A percentile compares a stretch with the other conserved stretches of the same genome.
Evolutionary conservation across 2,888 invertebrate genomes (phyloP).

Genomic region (Beris chalybata): DNA sequence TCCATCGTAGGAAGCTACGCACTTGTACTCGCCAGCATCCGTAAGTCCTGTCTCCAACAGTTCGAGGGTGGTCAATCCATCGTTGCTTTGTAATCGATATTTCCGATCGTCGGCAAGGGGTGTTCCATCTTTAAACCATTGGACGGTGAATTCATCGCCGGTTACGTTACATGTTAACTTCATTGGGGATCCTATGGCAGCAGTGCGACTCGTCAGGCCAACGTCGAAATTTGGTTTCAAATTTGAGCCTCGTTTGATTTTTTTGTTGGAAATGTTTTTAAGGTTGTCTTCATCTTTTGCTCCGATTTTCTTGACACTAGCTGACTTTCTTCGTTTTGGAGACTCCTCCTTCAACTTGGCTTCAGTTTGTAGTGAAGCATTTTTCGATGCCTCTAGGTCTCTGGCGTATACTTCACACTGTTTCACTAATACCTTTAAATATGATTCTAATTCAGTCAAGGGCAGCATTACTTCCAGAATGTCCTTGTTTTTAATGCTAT

Average conservation of each 20-base stretch:
- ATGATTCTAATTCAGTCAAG: too few species aligned
- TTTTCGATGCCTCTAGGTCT: background rate
- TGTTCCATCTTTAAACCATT: conserved; percentile 76
- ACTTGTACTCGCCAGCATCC: conserved; percentile 80
- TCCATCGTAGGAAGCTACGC: conserved; percentile 70
- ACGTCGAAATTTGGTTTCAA: conserved; percentile 57
- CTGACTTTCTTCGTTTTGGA: background rate
- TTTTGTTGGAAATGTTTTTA: background rate
- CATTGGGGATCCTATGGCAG: conserved; percentile 71
- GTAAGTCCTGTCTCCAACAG: conserved; percentile 65
- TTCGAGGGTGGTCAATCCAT: conserved; percentile 69
- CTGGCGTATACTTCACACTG: too few species aligned
- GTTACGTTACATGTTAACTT: conserved; percentile 78
- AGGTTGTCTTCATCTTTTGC: too few species aligned
- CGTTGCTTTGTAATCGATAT: conserved; percentile 59
- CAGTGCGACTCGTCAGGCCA: conserved; percentile 73
- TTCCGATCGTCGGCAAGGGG: conserved; percentile 51
- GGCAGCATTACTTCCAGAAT: too few species aligned
- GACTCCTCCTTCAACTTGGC: background rate
- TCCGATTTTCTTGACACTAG: background rate
- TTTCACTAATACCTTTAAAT: too few species aligned
- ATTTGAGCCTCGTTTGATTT: conserved; percentile 42
- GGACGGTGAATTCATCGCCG: conserved; percentile 67
- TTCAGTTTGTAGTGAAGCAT: too few species aligned
- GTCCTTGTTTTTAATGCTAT: too few species aligned